Evolutionary conservation across 2,797 vertebrate species (phyloP).

Genomic region (Manis crassicaudata): DNA sequence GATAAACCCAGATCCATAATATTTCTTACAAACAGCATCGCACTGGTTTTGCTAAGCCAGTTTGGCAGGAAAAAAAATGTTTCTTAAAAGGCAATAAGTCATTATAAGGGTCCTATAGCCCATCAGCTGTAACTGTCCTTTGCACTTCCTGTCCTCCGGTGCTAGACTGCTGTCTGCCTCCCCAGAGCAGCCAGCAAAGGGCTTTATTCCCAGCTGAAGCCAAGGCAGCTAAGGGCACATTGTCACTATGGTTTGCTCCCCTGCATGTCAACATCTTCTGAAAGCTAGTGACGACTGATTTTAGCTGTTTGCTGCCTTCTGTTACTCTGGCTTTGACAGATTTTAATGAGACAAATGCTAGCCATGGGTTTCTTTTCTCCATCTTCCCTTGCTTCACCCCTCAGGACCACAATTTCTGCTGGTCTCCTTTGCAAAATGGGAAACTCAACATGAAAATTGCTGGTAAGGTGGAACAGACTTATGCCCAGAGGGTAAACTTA

Average conservation of each 20-base stretch:
- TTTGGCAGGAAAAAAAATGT: conserved; percentile 30
- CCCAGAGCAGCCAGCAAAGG: background rate
- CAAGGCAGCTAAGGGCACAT: conserved; percentile 61
- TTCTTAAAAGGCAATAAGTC: conserved; percentile 39
- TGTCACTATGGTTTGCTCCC: conserved; percentile 55
- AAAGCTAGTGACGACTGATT: conserved; percentile 74
- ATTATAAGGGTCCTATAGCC: background rate
- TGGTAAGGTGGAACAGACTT: background rate
- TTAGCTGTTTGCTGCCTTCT: conserved; percentile 71
- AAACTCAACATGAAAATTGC: conserved; percentile 21
- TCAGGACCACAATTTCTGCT: conserved; percentile 9
- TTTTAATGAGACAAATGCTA: conserved; percentile 78
- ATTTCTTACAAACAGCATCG: conserved; percentile 32
- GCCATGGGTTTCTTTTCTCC: conserved; percentile 46
- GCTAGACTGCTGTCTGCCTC: conserved; percentile 50
- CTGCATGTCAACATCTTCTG: conserved; percentile 67
- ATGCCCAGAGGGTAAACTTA: background rate
- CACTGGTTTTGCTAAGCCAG: background rate
- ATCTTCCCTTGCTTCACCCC: background rate
- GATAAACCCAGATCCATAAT: background rate
- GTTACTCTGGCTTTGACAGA: conserved; percentile 64
- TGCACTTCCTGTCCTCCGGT: background rate
- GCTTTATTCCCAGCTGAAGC: conserved; percentile 50
- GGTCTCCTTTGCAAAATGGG: conserved; percentile 12
- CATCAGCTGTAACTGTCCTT: background rate